A percentile compares a stretch with the other conserved stretches of the same genome.
Conservation (phyloP, 2,888 invertebrate species). For the Galerucella pusilla region DNA sequence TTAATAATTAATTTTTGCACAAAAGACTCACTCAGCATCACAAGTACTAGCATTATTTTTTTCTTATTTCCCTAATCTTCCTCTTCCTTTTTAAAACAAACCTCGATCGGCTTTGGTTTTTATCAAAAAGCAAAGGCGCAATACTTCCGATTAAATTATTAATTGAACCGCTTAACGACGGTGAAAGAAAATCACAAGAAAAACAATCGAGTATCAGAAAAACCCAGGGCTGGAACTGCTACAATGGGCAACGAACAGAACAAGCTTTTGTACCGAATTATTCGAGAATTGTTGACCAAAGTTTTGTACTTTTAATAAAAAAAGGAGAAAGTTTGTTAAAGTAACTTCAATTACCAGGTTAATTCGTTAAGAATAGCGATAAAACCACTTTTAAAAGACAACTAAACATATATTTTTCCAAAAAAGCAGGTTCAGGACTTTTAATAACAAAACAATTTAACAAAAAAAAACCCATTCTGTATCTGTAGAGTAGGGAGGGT, state of each 20-base stretch:
- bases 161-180: slow-evolving; percentile 46
- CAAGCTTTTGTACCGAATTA: no score
- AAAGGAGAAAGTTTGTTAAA: no score
- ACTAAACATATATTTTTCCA: no score
- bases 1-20: not conserved
- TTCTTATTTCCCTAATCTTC: slow-evolving; percentile 25
- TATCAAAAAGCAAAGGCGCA: slow-evolving; percentile 43
- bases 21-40: not conserved
- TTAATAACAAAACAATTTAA: no score
- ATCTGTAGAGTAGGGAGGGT: no score
- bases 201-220: slow-evolving; percentile 42
- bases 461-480: no score
- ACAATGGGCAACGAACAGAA: not conserved
- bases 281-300: no score
- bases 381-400: no score
- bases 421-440: no score
- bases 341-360: no score
- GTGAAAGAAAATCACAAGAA: slow-evolving; percentile 46
- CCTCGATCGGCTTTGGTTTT: slow-evolving; percentile 19
- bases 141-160: slow-evolving; percentile 49
- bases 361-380: no score
- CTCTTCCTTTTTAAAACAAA: not conserved
- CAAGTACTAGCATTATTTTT: not conserved
- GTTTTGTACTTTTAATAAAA: no score
- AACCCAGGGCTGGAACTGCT: not conserved